Conservation (phyloP, 2,888 invertebrate species). For the Drosophila mimica region DNA sequence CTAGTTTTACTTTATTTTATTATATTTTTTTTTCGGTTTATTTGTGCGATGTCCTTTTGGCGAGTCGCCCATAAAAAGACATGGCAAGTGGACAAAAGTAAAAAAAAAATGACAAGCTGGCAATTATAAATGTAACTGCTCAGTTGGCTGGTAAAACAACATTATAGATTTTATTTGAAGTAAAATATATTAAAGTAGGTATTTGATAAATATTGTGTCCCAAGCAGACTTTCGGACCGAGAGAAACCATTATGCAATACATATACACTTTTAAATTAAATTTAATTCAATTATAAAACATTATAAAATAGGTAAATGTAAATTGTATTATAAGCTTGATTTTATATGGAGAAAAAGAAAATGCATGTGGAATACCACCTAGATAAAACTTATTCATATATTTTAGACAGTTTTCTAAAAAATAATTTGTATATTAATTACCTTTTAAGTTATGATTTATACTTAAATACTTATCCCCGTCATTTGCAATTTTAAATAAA, state of each 20-base stretch:
- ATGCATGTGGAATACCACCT: neutral
- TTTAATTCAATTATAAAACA: neutral
- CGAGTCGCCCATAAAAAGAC: conserved; percentile 47
- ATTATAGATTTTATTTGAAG: neutral
- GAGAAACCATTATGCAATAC: neutral
- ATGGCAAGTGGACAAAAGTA: conserved; percentile 37
- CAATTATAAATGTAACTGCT: conserved; percentile 15
- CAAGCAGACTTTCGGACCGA: neutral
- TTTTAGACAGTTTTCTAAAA: neutral
- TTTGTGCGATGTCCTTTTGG: conserved; percentile 43
- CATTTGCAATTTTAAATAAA: neutral
- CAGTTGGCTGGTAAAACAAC: neutral
- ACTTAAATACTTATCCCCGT: neutral
- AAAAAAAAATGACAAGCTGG: conserved; percentile 27
- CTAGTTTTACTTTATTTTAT: conserved; percentile 10
- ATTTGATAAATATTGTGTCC: neutral
- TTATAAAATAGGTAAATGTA: neutral
- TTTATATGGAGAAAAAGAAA: neutral
- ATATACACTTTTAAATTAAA: neutral
- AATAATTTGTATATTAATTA: neutral
- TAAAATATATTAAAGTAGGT: neutral
- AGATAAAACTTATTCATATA: neutral
- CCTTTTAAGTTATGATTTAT: neutral
- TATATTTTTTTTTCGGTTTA: neutral
- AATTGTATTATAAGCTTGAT: neutral